These are phyloP conservation scores for Micrasema longulum DNA, from an alignment of 1,140 invertebrate genomes.

Conservation along the genomic window DNA sequence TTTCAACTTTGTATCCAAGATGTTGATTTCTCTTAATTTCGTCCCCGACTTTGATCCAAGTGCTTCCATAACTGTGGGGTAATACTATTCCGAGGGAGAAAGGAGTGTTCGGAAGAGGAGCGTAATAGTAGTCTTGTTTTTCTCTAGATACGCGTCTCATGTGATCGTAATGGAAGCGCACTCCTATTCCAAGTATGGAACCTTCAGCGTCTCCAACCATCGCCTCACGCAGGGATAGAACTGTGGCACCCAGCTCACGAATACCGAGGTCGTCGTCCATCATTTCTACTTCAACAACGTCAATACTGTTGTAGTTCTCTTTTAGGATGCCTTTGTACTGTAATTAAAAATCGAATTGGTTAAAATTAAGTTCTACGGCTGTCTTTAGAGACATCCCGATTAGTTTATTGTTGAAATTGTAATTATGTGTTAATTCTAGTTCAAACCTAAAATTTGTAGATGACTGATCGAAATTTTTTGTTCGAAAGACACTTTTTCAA, in stretches of 20 bases:
- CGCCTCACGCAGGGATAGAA: slow-evolving; percentile 72
- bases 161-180: slow-evolving; percentile 85
- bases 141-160: slow-evolving; percentile 85
- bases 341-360: slow-evolving; percentile 48
- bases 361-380: too few species aligned
- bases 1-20: slow-evolving; percentile 74
- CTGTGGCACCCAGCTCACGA: slow-evolving; percentile 66
- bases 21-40: slow-evolving; percentile 76
- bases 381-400: too few species aligned
- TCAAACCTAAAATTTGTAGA: too few species aligned
- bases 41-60: slow-evolving; percentile 79
- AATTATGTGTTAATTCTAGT: too few species aligned
- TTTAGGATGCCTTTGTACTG: slow-evolving; percentile 81
- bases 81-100: slow-evolving; percentile 87
- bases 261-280: slow-evolving; percentile 75
- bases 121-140: slow-evolving; percentile 86
- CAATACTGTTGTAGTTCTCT: slow-evolving; percentile 95
- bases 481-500: too few species aligned
- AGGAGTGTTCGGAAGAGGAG: slow-evolving; percentile 83
- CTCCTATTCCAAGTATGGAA: slow-evolving; percentile 73
- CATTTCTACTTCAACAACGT: slow-evolving; percentile 95
- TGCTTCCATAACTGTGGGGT: slow-evolving; percentile 82
- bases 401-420: too few species aligned
- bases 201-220: slow-evolving; percentile 80
- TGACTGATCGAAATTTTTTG: too few species aligned